Evolutionary conservation across 1,140 invertebrate species (phyloP).

Genomic region (Cotesia chilonis): DNA sequence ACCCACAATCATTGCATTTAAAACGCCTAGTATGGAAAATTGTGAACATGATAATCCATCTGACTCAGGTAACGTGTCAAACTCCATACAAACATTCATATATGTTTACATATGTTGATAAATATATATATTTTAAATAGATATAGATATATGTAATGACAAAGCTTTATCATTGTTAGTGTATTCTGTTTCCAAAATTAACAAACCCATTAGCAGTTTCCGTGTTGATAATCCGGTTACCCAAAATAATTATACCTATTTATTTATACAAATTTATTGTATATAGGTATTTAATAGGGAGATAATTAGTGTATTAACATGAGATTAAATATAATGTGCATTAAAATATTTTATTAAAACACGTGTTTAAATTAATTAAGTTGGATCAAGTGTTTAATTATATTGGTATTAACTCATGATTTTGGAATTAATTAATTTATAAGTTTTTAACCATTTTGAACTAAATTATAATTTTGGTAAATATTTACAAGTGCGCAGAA

Average conservation of each 20-base stretch:
- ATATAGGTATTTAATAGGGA: no score
- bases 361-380: not conserved
- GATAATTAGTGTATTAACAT: no score
- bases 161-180: not conserved
- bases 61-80: constrained; percentile 60
- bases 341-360: not conserved
- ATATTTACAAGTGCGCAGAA: no score
- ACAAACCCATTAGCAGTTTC: constrained; percentile 1
- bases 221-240: constrained; percentile 3
- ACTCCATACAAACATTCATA: no score
- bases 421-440: no score
- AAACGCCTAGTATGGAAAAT: constrained; percentile 78
- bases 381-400: constrained; percentile 13
- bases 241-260: not conserved
- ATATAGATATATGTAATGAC: not conserved
- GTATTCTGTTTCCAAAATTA: not conserved
- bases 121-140: not conserved
- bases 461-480: no score
- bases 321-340: not conserved
- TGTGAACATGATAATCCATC: constrained; percentile 68
- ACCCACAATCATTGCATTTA: constrained; percentile 86
- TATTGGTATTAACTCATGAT: constrained; percentile 4
- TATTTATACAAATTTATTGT: not conserved
- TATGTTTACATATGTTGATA: not conserved
- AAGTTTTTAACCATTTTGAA: no score